Base-by-base conservation (phyloP, 2,113 vertebrate species). In the Pachypanchax playfairii region DNA sequence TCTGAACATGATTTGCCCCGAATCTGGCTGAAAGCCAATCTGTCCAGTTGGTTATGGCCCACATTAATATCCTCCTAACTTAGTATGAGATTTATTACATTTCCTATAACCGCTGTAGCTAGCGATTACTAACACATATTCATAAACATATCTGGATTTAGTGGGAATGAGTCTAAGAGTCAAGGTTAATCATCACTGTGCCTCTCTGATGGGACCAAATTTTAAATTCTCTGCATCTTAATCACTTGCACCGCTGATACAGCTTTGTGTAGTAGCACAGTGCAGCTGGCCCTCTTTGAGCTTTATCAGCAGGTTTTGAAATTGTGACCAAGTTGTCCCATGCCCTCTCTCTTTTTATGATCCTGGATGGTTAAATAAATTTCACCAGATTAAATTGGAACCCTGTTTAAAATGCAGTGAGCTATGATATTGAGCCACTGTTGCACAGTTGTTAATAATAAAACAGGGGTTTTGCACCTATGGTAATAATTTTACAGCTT, bases 121-220 rank as follows among this genome's bases (percentile, higher is more conserved):
- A 12, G 46, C 82, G 63, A 79, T 73, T 57, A 25, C 53, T 50
- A 79, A 75, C 75, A 77, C 64, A 79, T 85, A 84, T 81, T 85
- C 59, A 66, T 70, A 73, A 65, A 80, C 66, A 77, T 46, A 31
- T 15, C 14, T 31, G 58, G 67, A 52, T 73, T 80, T 66, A 75
- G 63, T 46, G 48, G 26, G 56, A 60, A 47, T 2, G 60, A 55
- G 22, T 77, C 39, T 6, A 31, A 59, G 62, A 79, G 58, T 80
- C 81, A 89, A 86, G 79, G 83, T 87, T 86, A 87, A 85, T 83
- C 64, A 78, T 73, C 31, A 52, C 31, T 50, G 49, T 3, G 58
- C 68, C 44, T 71, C 82, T 82, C 77, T 70, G 29, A 36, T 75
- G 82, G 75, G 84, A 80, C 65, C 47, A 47, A 36, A 80, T 71